phyloP scores from a whole-genome alignment of 2,797 vertebrate genomes.

The Eospalax fontanierii region DNA sequence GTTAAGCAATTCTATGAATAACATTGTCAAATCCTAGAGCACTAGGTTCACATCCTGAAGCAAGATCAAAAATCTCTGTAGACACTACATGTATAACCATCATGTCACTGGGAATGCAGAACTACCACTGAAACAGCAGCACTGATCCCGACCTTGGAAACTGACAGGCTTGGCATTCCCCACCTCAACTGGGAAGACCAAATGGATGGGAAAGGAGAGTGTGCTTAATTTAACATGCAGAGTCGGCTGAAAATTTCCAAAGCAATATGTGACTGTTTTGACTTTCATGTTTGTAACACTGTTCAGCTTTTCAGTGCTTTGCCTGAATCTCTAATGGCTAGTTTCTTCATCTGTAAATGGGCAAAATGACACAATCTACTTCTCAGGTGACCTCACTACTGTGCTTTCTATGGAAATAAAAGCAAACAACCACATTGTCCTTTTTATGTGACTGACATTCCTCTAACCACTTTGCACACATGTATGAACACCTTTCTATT shows the following conservation, averaged over 20 bases:
- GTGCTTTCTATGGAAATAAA: too few species aligned
- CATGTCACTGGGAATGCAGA: neutral
- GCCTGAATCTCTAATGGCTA: conserved; percentile 1
- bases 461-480: neutral
- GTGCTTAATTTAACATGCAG: neutral
- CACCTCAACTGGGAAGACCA: neutral
- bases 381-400: neutral
- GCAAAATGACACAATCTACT: neutral
- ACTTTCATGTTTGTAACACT: neutral
- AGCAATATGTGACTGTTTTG: neutral
- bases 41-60: conserved; percentile 25
- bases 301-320: neutral
- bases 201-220: neutral
- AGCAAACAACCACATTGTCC: neutral
- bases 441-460: neutral
- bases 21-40: neutral
- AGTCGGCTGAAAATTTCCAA: conserved; percentile 28
- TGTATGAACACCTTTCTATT: neutral
- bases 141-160: neutral
- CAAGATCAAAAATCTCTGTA: conserved; percentile 55
- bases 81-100: conserved; percentile 59
- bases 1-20: conserved; percentile 50
- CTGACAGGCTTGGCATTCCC: neutral
- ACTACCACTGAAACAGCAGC: neutral
- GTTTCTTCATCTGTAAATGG: conserved; percentile 25